Evolutionary conservation across 2,888 invertebrate genomes (phyloP).

Genomic region (Dyspetes luteomarginatus): DNA sequence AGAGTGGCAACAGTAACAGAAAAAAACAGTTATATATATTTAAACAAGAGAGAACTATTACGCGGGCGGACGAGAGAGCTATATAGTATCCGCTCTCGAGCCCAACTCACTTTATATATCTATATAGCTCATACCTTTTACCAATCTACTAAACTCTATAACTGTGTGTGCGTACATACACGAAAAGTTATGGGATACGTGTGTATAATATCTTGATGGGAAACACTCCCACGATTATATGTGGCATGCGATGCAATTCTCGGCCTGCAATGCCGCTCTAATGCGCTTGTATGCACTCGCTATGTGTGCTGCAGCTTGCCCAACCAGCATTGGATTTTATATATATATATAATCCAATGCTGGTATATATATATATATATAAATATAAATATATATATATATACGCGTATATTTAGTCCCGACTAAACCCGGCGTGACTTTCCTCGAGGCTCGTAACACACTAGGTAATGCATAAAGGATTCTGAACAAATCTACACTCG

Average conservation of each 20-base stretch:
- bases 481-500: too few species aligned
- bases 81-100: constrained; percentile 21
- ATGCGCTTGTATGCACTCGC: not conserved
- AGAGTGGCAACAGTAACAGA: constrained; percentile 39
- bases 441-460: constrained; percentile 47
- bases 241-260: constrained; percentile 81
- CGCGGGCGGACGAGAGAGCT: constrained; percentile 68
- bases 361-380: constrained; percentile 3
- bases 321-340: constrained; percentile 71
- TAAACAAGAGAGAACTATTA: constrained; percentile 77
- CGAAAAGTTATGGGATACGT: constrained; percentile 68
- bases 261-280: constrained; percentile 57
- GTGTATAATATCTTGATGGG: constrained; percentile 78
- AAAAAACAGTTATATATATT: constrained; percentile 75
- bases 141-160: constrained; percentile 23
- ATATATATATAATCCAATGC: too few species aligned
- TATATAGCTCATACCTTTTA: constrained; percentile 15
- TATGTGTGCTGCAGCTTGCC: constrained; percentile 71
- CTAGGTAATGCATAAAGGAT: too few species aligned
- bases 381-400: not conserved
- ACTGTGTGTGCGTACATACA: not conserved
- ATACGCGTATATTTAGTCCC: constrained; percentile 63
- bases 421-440: constrained; percentile 60
- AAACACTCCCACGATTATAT: constrained; percentile 81
- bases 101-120: constrained; percentile 22